Evolutionary conservation across 1,140 invertebrate genomes (phyloP).

Genomic region (Leptonema lineaticorne): DNA sequence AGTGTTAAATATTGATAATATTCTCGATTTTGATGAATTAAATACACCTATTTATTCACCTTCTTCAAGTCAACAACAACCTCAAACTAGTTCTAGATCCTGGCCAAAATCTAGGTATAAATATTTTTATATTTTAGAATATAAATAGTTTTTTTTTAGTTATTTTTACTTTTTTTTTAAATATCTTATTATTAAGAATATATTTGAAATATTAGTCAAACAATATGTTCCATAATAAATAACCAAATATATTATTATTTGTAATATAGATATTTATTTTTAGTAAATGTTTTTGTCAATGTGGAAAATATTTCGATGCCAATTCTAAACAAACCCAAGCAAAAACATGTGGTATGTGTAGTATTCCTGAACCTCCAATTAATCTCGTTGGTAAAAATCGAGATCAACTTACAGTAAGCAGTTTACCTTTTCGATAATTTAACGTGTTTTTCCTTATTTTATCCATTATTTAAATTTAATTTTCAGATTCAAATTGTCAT

Average conservation of each 20-base stretch:
- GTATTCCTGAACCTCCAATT: constrained; percentile 45
- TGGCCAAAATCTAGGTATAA: constrained; percentile 18
- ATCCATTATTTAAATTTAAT: constrained; percentile 14
- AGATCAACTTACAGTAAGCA: constrained; percentile 51
- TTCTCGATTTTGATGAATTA: constrained; percentile 78
- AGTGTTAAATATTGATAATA: constrained; percentile 76
- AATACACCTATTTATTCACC: constrained; percentile 60
- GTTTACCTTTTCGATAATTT: not conserved
- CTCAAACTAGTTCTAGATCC: not conserved
- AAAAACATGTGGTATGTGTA: constrained; percentile 41
- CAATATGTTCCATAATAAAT: no score
- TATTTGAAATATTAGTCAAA: no score
- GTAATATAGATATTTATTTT: not conserved
- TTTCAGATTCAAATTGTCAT: constrained; percentile 55
- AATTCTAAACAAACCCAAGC: not conserved
- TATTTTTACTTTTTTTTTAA: not conserved
- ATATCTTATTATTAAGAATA: not conserved
- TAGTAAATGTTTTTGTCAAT: constrained; percentile 15
- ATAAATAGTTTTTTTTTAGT: not conserved
- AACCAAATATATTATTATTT: no score
- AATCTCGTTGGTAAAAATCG: constrained; percentile 50
- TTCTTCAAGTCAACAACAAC: constrained; percentile 18
- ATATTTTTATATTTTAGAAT: no score
- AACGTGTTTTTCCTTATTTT: not conserved
- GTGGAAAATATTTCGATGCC: constrained; percentile 8